Evolutionary conservation across 2,888 invertebrate species (phyloP).

Genomic region (Synanthedon tipuliformis): DNA sequence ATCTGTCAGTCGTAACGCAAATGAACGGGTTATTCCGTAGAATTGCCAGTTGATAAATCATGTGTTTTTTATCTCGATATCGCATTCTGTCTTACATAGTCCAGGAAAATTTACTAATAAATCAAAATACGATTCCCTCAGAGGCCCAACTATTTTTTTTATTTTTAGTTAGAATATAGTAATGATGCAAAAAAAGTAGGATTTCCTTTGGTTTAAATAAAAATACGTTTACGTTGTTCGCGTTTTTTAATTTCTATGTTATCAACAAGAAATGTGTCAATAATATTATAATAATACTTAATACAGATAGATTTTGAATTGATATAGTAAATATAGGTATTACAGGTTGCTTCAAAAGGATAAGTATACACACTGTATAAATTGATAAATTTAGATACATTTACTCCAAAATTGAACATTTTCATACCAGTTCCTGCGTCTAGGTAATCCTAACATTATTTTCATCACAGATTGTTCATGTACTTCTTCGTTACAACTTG

Average conservation of each 20-base stretch:
- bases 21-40: no score
- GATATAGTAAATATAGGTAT: constrained; percentile 6
- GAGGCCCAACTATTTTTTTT: no score
- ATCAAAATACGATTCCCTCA: no score
- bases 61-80: no score
- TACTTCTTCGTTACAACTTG: constrained; percentile 47
- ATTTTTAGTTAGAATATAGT: no score
- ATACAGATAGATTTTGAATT: constrained; percentile 19
- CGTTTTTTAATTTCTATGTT: constrained; percentile 57
- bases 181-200: no score
- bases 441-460: constrained; percentile 47
- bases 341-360: constrained; percentile 42
- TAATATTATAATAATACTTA: constrained; percentile 67
- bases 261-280: constrained; percentile 64
- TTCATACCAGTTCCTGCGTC: constrained; percentile 38
- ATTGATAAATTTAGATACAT: constrained; percentile 29
- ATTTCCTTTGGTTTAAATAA: not conserved
- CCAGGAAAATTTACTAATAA: no score
- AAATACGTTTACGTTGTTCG: constrained; percentile 30
- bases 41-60: no score
- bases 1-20: no score
- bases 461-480: constrained; percentile 64
- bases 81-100: no score
- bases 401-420: constrained; percentile 29
- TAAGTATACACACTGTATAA: constrained; percentile 37